phyloP scores from a whole-genome alignment of 2,888 invertebrate genomes.

The Heteromurus nitidus region DNA sequence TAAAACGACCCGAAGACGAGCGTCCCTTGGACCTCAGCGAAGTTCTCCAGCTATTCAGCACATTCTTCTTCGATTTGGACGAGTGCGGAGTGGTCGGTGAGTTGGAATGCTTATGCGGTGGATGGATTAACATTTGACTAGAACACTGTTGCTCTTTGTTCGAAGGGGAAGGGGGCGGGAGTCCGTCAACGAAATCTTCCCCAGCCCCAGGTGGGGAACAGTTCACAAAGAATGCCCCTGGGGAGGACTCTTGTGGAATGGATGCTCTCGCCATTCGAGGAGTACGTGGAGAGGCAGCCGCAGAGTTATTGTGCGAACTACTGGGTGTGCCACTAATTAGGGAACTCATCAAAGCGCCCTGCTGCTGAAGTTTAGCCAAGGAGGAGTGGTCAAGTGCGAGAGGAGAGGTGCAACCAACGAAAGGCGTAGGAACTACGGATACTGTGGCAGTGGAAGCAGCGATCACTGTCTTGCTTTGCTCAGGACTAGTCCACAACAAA shows the following conservation, averaged over 20 bases:
- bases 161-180: conserved; percentile 31
- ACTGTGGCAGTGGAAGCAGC: conserved; percentile 57
- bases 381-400: conserved; percentile 43
- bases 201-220: background rate
- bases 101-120: conserved; percentile 50
- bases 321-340: conserved; percentile 19
- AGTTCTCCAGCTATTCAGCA: conserved; percentile 69
- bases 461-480: conserved; percentile 54
- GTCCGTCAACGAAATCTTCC: conserved; percentile 28
- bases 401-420: conserved; percentile 55
- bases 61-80: conserved; percentile 55
- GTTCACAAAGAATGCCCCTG: no score
- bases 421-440: conserved; percentile 57
- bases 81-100: background rate
- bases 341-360: conserved; percentile 36
- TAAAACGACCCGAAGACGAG: conserved; percentile 52
- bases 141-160: conserved; percentile 24
- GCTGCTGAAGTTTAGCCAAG: conserved; percentile 44
- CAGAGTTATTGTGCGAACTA: background rate
- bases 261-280: conserved; percentile 37
- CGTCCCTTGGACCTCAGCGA: conserved; percentile 60
- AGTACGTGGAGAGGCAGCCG: conserved; percentile 19
- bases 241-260: conserved; percentile 28
- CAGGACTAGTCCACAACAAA: conserved; percentile 55
- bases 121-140: conserved; percentile 54